Evolutionary conservation across 2,113 vertebrate species (phyloP).

Genomic region (Ameiurus melas): DNA sequence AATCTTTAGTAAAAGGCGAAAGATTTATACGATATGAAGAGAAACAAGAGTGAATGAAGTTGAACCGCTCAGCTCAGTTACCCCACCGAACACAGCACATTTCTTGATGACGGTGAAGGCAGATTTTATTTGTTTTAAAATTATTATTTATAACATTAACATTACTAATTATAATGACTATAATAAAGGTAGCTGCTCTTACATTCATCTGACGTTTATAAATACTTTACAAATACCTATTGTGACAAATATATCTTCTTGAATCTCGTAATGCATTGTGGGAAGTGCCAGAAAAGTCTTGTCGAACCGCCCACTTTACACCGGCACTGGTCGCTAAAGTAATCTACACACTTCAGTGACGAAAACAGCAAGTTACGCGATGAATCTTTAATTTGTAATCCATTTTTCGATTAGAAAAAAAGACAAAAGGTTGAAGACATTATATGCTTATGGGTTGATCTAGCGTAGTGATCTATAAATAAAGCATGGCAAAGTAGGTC

Average conservation of each 20-base stretch:
- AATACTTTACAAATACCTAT: neutral
- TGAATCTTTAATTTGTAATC: neutral
- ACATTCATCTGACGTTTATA: neutral
- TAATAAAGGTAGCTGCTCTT: neutral
- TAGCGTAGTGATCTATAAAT: neutral
- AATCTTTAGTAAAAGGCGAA: conserved; percentile 1
- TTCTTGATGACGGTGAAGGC: neutral
- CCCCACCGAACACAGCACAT: neutral
- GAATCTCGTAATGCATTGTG: neutral
- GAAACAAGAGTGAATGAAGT: neutral
- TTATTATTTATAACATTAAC: neutral
- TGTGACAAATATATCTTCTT: neutral
- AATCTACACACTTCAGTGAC: neutral
- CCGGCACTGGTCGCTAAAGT: neutral
- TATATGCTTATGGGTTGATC: neutral
- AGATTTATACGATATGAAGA: neutral
- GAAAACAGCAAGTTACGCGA: neutral
- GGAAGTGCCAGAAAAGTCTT: neutral
- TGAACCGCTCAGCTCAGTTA: neutral
- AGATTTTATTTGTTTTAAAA: neutral
- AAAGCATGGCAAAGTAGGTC: neutral
- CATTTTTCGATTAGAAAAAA: neutral
- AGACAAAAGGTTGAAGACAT: neutral
- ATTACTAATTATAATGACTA: too few species aligned
- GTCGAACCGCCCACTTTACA: neutral